Evolutionary conservation across 37 sponge, comb jelly and placozoan genomes (phyloP).

Genomic region (Geodia barretti): DNA sequence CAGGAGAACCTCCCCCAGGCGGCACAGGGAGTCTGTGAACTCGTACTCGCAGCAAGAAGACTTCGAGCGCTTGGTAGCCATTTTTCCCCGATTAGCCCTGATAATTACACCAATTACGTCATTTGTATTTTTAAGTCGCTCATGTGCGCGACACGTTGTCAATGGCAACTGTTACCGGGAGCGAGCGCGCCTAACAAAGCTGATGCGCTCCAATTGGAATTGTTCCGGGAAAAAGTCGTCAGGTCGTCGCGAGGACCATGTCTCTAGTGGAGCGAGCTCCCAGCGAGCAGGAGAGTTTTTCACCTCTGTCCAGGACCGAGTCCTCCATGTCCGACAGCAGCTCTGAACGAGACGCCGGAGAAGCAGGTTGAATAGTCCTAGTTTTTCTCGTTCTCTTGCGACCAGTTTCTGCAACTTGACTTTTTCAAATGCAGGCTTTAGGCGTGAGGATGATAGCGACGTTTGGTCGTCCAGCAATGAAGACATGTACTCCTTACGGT

Average conservation of each 20-base stretch:
- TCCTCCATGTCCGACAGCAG: not conserved
- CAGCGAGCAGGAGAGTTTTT: not conserved
- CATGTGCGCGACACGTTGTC: not conserved
- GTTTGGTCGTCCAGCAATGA: not conserved
- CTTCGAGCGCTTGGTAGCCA: not conserved
- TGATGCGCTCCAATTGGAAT: conserved; percentile 10
- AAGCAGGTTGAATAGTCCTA: no score
- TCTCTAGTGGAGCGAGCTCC: not conserved
- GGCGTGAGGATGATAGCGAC: not conserved
- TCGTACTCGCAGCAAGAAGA: conserved; percentile 32
- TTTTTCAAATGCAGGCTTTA: not conserved
- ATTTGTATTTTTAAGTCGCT: no score
- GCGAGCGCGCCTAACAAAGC: not conserved
- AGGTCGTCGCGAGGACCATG: not conserved
- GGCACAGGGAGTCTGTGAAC: conserved; percentile 27
- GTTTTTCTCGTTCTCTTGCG: no score
- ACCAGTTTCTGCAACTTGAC: no score
- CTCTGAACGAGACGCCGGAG: no score
- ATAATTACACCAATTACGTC: no score
- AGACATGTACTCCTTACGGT: not conserved
- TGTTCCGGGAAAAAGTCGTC: not conserved
- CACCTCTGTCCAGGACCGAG: not conserved
- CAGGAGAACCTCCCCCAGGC: conserved; percentile 57
- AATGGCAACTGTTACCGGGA: not conserved
- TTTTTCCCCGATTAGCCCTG: no score